phyloP scores from a whole-genome alignment of 1,140 invertebrate species.

The Temnothorax curvispinosus region DNA sequence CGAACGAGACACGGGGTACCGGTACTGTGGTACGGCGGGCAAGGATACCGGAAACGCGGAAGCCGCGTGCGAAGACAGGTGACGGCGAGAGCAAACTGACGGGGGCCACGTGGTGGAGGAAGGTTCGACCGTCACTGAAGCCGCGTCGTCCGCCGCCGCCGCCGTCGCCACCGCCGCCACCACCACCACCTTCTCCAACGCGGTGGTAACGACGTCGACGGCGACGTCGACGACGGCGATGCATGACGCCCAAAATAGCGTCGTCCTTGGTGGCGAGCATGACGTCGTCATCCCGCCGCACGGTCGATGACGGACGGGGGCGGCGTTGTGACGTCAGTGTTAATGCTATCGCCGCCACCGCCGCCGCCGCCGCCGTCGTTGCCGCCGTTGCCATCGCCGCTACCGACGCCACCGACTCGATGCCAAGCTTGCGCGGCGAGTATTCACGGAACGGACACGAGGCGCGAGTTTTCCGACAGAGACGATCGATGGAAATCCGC shows the following conservation, averaged over 20 bases:
- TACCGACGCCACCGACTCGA: conserved; percentile 42
- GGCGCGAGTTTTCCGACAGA: neutral
- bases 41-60: conserved; percentile 31
- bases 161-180: conserved; percentile 55
- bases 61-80: conserved; percentile 37
- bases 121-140: conserved; percentile 59
- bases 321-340: conserved; percentile 81
- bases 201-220: conserved; percentile 68
- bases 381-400: conserved; percentile 34
- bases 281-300: conserved; percentile 78
- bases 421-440: conserved; percentile 63
- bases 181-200: conserved; percentile 66
- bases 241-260: conserved; percentile 80
- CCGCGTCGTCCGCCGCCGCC: conserved; percentile 40
- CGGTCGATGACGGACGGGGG: conserved; percentile 83
- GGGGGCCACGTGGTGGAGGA: conserved; percentile 56
- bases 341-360: conserved; percentile 56
- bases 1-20: neutral
- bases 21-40: conserved; percentile 7
- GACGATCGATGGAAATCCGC: conserved; percentile 44
- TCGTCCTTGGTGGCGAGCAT: conserved; percentile 80
- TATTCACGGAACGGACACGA: conserved; percentile 20
- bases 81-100: conserved; percentile 41
- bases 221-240: conserved; percentile 69
- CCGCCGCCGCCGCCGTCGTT: conserved; percentile 31